Percentiles rank a stretch among this genome's conserved stretches.
phyloP scores from a whole-genome alignment of 1,140 invertebrate genomes.

The Drosophila suzukii region DNA sequence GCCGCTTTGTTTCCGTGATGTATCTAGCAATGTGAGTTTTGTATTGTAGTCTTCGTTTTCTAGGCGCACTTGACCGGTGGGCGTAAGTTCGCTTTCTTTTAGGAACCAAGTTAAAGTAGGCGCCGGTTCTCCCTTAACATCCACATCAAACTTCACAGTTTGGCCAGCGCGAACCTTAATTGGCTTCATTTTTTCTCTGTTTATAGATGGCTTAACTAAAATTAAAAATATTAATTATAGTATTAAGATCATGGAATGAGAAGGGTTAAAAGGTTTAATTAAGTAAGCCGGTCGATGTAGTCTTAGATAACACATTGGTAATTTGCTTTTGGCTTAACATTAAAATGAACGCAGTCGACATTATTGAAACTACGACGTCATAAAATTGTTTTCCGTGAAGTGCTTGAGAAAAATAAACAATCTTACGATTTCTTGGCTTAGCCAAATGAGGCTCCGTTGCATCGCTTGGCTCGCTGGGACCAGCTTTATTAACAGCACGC shows the following conservation, averaged over 20 bases:
- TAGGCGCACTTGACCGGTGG: slow-evolving; percentile 88
- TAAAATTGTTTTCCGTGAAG: slow-evolving; percentile 1
- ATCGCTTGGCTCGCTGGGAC: slow-evolving; percentile 95
- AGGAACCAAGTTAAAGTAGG: slow-evolving; percentile 96
- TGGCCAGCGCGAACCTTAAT: slow-evolving; percentile 96
- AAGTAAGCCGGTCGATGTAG: slow-evolving; percentile 5
- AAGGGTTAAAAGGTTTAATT: slow-evolving; percentile 5
- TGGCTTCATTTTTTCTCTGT: slow-evolving; percentile 95
- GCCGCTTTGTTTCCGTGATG: slow-evolving; percentile 93
- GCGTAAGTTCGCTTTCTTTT: slow-evolving; percentile 82
- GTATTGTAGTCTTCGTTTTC: slow-evolving; percentile 98
- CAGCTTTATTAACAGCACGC: slow-evolving; percentile 96
- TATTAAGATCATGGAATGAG: slow-evolving; percentile 1
- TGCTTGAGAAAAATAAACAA: slow-evolving; percentile 5
- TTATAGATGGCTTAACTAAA: slow-evolving; percentile 95
- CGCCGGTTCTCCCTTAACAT: slow-evolving; percentile 97
- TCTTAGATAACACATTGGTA: slow-evolving; percentile 1
- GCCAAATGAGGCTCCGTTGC: slow-evolving; percentile 94
- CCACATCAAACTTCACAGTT: slow-evolving; percentile 95
- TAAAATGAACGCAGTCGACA: slow-evolving; percentile 11
- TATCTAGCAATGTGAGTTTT: slow-evolving; percentile 92
- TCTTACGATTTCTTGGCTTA: slow-evolving; percentile 95
- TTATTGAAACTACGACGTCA: slow-evolving; percentile 5
- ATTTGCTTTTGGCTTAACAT: slow-evolving; percentile 62
- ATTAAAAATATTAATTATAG: slow-evolving; percentile 6